Conservation (phyloP, 2,113 vertebrate genomes). For the Chinchilla lanigera region DNA sequence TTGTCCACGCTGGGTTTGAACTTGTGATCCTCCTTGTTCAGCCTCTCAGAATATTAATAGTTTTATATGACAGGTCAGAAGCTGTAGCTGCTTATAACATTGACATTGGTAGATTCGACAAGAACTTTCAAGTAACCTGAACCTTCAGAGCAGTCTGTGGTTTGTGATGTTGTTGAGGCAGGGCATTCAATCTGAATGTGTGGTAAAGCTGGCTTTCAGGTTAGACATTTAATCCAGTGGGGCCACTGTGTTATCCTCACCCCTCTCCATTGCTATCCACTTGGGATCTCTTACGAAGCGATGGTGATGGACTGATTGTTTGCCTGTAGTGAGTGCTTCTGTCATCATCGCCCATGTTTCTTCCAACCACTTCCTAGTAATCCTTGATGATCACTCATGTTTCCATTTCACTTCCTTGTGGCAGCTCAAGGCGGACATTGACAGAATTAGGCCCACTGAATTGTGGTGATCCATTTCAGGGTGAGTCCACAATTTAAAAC, state of each 20-base stretch:
- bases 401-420: not conserved
- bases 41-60: not conserved
- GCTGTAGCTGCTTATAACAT: constrained; percentile 8
- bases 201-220: not conserved
- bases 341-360: not conserved
- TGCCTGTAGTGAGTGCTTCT: not conserved
- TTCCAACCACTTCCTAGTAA: not conserved
- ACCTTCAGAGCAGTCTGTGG: not conserved
- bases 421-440: not conserved
- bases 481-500: not conserved
- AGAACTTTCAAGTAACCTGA: constrained; percentile 25
- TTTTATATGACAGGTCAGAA: not conserved
- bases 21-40: not conserved
- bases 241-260: not conserved
- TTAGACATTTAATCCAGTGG: not conserved
- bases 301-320: not conserved
- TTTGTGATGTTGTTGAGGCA: constrained; percentile 16
- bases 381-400: not conserved
- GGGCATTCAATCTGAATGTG: not conserved
- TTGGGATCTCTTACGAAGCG: not conserved
- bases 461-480: not conserved
- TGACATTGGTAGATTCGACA: not conserved
- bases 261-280: not conserved
- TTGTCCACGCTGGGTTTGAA: not conserved
- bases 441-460: not conserved